Conservation (phyloP, 2,888 invertebrate genomes). For the Drosophila kanekoi region DNA sequence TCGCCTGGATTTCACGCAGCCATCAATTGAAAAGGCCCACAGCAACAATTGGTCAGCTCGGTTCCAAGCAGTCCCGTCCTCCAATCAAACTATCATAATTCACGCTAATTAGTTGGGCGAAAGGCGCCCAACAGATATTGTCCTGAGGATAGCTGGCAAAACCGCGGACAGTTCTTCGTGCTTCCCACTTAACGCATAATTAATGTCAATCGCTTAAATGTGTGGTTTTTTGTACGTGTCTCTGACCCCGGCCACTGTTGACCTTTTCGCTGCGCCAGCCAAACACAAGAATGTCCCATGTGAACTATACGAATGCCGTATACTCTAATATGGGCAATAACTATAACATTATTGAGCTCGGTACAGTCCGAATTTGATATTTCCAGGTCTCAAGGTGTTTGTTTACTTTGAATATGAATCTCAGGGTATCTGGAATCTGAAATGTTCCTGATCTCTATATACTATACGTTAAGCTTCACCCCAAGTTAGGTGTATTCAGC, state of each 20-base stretch:
- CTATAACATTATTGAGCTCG: too few relatives aligned
- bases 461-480: too few relatives aligned
- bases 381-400: too few relatives aligned
- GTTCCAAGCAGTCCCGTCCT: background rate
- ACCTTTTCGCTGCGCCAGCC: slow-evolving; percentile 7
- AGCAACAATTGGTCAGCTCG: slow-evolving; percentile 43
- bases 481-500: too few relatives aligned
- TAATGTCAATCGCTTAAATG: slow-evolving; percentile 64
- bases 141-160: background rate
- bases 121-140: slow-evolving; percentile 17
- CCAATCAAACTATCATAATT: slow-evolving; percentile 53
- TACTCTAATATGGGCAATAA: too few relatives aligned
- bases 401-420: too few relatives aligned
- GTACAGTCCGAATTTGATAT: too few relatives aligned
- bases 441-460: too few relatives aligned
- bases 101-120: slow-evolving; percentile 64
- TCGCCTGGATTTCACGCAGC: background rate
- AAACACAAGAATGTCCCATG: too few relatives aligned
- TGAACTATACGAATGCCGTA: too few relatives aligned
- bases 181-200: slow-evolving; percentile 54
- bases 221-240: slow-evolving; percentile 12
- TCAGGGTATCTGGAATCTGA: too few relatives aligned
- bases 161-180: slow-evolving; percentile 21
- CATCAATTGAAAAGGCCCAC: background rate
- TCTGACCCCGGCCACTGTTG: slow-evolving; percentile 1